Conservation (phyloP, 2,888 invertebrate genomes). For the Brachyopa scutellaris region DNA sequence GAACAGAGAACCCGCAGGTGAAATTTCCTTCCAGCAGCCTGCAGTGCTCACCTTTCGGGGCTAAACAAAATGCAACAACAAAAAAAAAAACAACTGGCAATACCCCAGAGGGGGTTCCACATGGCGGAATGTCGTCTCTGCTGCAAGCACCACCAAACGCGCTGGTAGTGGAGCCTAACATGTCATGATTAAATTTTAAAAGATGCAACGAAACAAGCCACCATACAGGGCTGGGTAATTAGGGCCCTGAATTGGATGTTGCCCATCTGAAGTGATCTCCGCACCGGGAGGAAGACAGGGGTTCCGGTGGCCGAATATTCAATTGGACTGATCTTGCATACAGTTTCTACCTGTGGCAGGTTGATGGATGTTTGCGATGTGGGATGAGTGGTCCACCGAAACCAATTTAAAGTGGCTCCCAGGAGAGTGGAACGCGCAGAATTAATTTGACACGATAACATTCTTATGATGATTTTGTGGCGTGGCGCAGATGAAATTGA, state of each 20-base stretch:
- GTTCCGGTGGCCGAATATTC: conserved; percentile 24
- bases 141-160: neutral
- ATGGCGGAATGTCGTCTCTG: conserved; percentile 54
- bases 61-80: conserved; percentile 3
- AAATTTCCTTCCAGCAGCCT: conserved; percentile 51
- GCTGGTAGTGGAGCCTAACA: conserved; percentile 39
- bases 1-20: conserved; percentile 54
- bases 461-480: conserved; percentile 68
- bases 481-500: conserved; percentile 66
- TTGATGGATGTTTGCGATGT: conserved; percentile 68
- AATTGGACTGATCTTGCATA: conserved; percentile 47
- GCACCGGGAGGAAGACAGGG: neutral
- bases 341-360: conserved; percentile 54
- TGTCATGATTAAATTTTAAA: conserved; percentile 71
- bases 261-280: neutral
- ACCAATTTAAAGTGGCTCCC: conserved; percentile 67
- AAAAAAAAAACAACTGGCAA: neutral
- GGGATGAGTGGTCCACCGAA: conserved; percentile 60
- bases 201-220: conserved; percentile 69
- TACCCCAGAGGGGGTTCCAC: conserved; percentile 25
- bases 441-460: conserved; percentile 72
- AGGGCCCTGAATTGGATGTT: conserved; percentile 59
- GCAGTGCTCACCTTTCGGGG: conserved; percentile 46
- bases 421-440: conserved; percentile 69
- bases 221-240: conserved; percentile 65